phyloP scores from a whole-genome alignment of 1,140 invertebrate genomes.

The Drosophila willistoni region DNA sequence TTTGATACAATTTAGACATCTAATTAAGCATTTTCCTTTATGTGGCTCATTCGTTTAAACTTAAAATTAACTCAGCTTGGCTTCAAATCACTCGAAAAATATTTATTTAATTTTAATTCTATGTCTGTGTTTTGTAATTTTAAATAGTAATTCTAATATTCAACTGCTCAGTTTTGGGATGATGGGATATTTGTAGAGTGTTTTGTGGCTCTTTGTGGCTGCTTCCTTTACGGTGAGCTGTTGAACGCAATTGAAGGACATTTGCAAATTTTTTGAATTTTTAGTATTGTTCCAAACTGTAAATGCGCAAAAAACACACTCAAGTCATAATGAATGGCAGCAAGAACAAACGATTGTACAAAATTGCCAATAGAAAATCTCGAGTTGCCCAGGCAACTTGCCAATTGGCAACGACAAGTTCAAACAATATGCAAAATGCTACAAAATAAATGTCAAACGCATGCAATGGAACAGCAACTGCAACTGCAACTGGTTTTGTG shows the following conservation, averaged over 20 bases:
- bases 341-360: conserved; percentile 35
- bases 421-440: conserved; percentile 9
- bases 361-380: conserved; percentile 29
- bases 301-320: conserved; percentile 50
- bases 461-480: conserved; percentile 15
- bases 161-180: too few relatives aligned
- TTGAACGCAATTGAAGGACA: conserved; percentile 36
- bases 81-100: conserved; percentile 69
- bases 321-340: conserved; percentile 40
- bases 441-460: conserved; percentile 1
- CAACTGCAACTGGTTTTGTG: too few relatives aligned
- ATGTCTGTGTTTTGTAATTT: conserved; percentile 16
- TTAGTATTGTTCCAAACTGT: conserved; percentile 73
- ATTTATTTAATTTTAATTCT: conserved; percentile 45
- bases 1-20: not conserved
- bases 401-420: not conserved
- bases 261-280: conserved; percentile 31
- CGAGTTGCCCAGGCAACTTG: conserved; percentile 27
- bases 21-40: conserved; percentile 2
- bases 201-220: conserved; percentile 18
- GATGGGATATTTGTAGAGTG: too few relatives aligned
- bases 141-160: too few relatives aligned
- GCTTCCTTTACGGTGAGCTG: conserved; percentile 26
- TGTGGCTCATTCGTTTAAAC: conserved; percentile 26
- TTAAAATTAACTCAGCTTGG: conserved; percentile 69